A percentile compares a stretch with the other conserved stretches of the same genome.
Conservation (phyloP, 1,140 invertebrate species). For the Drosophila obscura region DNA sequence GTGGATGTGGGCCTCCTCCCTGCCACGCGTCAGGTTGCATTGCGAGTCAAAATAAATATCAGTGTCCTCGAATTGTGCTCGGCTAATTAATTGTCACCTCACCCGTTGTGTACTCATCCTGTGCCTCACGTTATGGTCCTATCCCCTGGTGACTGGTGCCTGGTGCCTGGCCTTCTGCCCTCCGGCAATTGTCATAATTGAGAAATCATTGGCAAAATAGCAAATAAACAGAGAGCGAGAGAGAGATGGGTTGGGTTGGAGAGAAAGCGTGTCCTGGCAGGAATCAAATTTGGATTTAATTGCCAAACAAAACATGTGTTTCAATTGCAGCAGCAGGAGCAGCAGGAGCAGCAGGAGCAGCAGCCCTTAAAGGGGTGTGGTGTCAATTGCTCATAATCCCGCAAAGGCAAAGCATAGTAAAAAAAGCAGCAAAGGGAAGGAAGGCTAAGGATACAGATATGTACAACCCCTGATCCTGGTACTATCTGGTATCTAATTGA, state of each 20-base stretch:
- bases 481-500: slow-evolving; percentile 53
- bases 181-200: slow-evolving; percentile 73
- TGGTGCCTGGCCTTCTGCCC: slow-evolving; percentile 41
- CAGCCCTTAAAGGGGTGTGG: slow-evolving; percentile 65
- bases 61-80: slow-evolving; percentile 40
- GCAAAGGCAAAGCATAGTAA: slow-evolving; percentile 7
- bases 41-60: slow-evolving; percentile 11
- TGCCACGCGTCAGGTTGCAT: slow-evolving; percentile 56
- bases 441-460: neutral
- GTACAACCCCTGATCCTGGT: slow-evolving; percentile 11
- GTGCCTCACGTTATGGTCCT: slow-evolving; percentile 17
- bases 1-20: slow-evolving; percentile 24
- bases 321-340: slow-evolving; percentile 38
- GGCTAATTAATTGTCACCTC: slow-evolving; percentile 73
- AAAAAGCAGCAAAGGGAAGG: slow-evolving; percentile 1
- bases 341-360: too few relatives aligned
- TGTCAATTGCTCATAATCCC: slow-evolving; percentile 64
- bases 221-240: slow-evolving; percentile 12
- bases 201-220: slow-evolving; percentile 69
- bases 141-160: slow-evolving; percentile 10
- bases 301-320: slow-evolving; percentile 75
- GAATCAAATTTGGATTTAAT: slow-evolving; percentile 74
- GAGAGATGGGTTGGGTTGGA: neutral
- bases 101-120: slow-evolving; percentile 9
- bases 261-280: slow-evolving; percentile 3